phyloP scores from a whole-genome alignment of 1,140 invertebrate species.

The Heliothis subflexa region DNA sequence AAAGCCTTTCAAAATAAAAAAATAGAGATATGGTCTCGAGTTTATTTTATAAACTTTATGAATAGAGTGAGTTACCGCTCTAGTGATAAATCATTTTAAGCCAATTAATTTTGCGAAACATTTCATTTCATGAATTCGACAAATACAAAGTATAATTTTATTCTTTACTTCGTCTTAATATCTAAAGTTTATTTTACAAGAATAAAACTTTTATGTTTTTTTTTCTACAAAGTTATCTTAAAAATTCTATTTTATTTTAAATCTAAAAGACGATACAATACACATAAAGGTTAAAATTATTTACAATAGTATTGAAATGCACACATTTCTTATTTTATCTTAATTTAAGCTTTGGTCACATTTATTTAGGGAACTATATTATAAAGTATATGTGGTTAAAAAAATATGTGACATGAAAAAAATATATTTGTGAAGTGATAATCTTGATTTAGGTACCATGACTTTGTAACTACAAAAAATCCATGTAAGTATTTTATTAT shows the following conservation, averaged over 20 bases:
- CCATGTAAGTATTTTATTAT: too few species aligned
- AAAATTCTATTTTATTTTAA: constrained; percentile 4
- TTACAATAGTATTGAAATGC: constrained; percentile 37
- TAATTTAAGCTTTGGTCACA: constrained; percentile 35
- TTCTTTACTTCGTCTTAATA: background rate
- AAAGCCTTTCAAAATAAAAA: too few species aligned
- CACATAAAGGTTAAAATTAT: constrained; percentile 12
- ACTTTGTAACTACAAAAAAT: too few species aligned
- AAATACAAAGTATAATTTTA: constrained; percentile 1
- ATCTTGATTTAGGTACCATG: too few species aligned
- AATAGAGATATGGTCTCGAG: too few species aligned
- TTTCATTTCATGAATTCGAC: background rate
- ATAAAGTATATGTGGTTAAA: background rate
- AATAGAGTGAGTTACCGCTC: background rate
- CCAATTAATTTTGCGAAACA: background rate
- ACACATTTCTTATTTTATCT: constrained; percentile 26
- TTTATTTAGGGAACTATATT: constrained; percentile 1
- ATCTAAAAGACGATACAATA: background rate
- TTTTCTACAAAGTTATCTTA: background rate
- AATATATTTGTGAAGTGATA: too few species aligned
- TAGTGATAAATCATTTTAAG: background rate
- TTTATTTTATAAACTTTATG: too few species aligned
- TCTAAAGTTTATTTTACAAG: background rate
- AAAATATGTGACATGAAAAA: background rate
- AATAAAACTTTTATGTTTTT: background rate